phyloP scores from a whole-genome alignment of 1,140 invertebrate genomes.

The Andricus grossulariae region DNA sequence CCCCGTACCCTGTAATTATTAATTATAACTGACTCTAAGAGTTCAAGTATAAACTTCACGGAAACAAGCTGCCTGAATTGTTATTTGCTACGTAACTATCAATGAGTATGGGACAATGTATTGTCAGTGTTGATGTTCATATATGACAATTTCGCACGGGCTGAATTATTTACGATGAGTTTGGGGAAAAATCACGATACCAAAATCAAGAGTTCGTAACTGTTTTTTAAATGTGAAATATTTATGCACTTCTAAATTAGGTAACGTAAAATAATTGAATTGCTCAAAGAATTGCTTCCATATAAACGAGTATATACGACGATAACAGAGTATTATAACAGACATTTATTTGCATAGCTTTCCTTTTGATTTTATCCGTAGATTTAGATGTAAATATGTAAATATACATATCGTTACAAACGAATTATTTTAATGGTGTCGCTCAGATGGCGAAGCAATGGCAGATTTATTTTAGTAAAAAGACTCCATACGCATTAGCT shows the following conservation, averaged over 20 bases:
- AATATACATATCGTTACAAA: constrained; percentile 36
- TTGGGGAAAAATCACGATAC: background rate
- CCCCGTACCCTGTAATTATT: too few species aligned
- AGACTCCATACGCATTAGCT: background rate
- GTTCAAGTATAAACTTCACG: too few species aligned
- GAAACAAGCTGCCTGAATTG: too few species aligned
- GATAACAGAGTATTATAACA: constrained; percentile 55
- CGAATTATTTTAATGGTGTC: background rate
- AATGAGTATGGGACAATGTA: too few species aligned
- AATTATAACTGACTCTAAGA: too few species aligned
- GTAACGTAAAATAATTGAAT: constrained; percentile 60
- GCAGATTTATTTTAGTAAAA: background rate
- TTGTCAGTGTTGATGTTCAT: too few species aligned
- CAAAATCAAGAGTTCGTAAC: background rate
- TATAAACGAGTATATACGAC: constrained; percentile 43
- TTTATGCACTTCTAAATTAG: background rate
- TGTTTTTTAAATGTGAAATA: background rate
- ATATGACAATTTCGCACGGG: too few species aligned
- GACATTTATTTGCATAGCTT: constrained; percentile 33
- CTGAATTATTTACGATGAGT: too few species aligned
- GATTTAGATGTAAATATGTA: constrained; percentile 48
- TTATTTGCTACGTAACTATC: too few species aligned
- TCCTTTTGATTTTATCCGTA: background rate
- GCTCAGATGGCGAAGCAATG: constrained; percentile 37
- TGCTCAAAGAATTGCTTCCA: constrained; percentile 73